Evolutionary conservation across 2,113 vertebrate species (phyloP).

Genomic region (Lonchura striata): DNA sequence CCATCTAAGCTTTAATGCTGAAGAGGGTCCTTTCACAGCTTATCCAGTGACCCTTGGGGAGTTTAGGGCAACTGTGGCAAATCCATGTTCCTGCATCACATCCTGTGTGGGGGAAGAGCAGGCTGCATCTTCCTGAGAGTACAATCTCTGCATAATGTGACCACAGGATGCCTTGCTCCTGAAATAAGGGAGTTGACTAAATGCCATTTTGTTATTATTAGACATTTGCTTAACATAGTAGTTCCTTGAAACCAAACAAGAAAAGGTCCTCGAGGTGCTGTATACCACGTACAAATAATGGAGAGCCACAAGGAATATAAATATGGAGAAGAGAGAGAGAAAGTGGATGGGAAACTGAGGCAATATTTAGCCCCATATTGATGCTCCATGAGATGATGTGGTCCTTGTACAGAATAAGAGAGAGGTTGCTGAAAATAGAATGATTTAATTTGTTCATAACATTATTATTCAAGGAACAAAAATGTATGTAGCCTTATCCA

Average conservation of each 20-base stretch:
- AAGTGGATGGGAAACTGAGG: not conserved
- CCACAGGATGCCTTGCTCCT: not conserved
- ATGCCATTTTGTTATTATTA: constrained; percentile 31
- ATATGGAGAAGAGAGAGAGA: not conserved
- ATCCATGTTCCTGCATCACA: not conserved
- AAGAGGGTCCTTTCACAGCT: not conserved
- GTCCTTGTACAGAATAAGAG: not conserved
- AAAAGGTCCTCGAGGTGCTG: not conserved
- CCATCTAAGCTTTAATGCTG: not conserved
- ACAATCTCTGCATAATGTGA: not conserved
- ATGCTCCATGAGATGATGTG: not conserved
- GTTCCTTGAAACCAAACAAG: constrained; percentile 18
- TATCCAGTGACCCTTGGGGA: not conserved
- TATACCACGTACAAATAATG: not conserved
- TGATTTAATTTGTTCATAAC: constrained; percentile 24
- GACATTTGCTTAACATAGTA: not conserved
- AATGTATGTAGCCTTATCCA: constrained; percentile 24
- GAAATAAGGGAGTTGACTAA: constrained; percentile 4
- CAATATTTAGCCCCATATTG: not conserved
- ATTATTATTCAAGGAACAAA: constrained; percentile 13
- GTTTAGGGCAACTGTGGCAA: not conserved
- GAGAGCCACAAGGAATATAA: not conserved
- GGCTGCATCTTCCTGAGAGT: not conserved
- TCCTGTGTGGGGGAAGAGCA: not conserved
- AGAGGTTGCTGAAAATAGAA: constrained; percentile 14